Evolutionary conservation across 2,113 vertebrate species (phyloP).

Genomic region (Symphodus melops): DNA sequence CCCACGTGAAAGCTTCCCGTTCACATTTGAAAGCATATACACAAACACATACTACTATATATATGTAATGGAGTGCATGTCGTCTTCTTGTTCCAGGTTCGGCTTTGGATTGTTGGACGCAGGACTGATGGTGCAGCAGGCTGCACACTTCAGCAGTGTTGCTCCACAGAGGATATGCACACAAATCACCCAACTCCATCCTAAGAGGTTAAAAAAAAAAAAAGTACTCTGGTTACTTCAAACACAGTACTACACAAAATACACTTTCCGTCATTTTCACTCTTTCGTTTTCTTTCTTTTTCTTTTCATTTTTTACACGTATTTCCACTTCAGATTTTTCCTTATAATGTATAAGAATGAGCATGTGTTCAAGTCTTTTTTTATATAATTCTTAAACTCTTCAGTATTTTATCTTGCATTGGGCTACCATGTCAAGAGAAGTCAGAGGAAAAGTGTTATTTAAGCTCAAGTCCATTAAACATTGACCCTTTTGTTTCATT

Average conservation of each 20-base stretch:
- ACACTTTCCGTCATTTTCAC: background rate
- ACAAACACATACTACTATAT: background rate
- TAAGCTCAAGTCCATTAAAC: no score
- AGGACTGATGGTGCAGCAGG: slow-evolving; percentile 77
- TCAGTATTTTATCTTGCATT: slow-evolving; percentile 11
- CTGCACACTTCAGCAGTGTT: slow-evolving; percentile 46
- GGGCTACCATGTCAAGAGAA: background rate
- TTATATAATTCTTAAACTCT: no score
- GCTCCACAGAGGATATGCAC: slow-evolving; percentile 63
- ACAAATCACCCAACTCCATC: slow-evolving; percentile 44
- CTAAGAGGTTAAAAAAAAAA: slow-evolving; percentile 45
- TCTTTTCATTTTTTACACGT: no score
- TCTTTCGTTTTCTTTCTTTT: background rate
- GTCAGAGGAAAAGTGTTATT: no score
- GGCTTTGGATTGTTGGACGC: slow-evolving; percentile 77
- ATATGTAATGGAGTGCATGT: slow-evolving; percentile 12
- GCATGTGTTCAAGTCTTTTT: no score
- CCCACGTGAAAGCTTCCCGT: slow-evolving; percentile 48
- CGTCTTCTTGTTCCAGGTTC: slow-evolving; percentile 56
- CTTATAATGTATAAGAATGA: no score
- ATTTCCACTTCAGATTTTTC: no score
- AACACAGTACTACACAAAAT: background rate
- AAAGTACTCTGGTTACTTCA: fast-evolving
- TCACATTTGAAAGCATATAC: slow-evolving; percentile 22
- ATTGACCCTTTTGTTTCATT: slow-evolving; percentile 7